Base-by-base conservation (phyloP, 2,888 invertebrate species). In the Monopis laevigella region DNA sequence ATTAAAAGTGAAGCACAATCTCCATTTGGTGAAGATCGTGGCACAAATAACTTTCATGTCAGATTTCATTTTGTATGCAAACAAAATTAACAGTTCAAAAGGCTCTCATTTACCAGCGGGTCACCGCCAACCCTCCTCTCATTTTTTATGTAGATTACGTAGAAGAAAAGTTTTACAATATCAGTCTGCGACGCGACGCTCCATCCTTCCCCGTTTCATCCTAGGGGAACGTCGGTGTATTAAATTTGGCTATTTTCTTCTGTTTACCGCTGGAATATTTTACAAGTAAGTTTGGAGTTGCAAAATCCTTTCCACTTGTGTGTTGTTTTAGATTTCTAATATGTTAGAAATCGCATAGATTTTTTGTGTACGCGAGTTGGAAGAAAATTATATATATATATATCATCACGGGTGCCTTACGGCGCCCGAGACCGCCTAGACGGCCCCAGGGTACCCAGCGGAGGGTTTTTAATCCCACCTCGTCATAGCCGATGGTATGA, bases 71-170 rank as follows among this genome's bases (percentile, higher is more conserved):
- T 67, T 51, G 49, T 55, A 74, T 75, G 72, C 70, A 75, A 74
- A 75, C 65, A 72, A 74, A 73, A 75, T 74, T 74, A 75, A 72
- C 71, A 71, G 73, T 69, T 73, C 68, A 73, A 75, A 74, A 72
- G 68, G 67, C 65, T 70, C 65, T 73, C 73, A 74, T 75, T 77
- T 77, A 72, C 71, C 61, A 64, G 62, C 68, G 68, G 72, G 72
- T 73, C 71, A 68, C 72, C 70, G 52, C 62, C 52, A 65, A 66
- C 71, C 72, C 73, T 66, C 56, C 46, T 58, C 71, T 77, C 74
- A 77, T 77, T 77, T 74, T 77, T 77, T 77, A 78, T 77, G 78
- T 72, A 77, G 71, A 77, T 77, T 75, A 67, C 64, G 64, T 62
- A 61, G 63, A 75, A 74, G 73, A 69, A 74, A 78, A 75, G 72